Base-by-base conservation (phyloP, 2,888 invertebrate genomes). In the Antheraea yamamai region DNA sequence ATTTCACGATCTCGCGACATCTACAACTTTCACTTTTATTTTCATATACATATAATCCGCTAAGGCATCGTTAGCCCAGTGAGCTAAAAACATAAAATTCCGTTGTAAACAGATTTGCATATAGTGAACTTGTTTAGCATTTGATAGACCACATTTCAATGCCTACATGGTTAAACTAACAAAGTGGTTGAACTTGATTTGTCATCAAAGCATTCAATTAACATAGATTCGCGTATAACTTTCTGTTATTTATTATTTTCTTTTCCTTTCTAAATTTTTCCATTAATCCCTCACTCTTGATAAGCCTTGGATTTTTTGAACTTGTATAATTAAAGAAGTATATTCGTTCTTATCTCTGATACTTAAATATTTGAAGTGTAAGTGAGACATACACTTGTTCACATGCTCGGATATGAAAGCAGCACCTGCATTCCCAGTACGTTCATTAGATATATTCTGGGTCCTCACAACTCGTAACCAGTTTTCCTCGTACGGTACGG, bases 391-490 rank as follows among this genome's bases (percentile, higher is more conserved):
- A 61, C 83, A 81, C 79, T 83, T 83, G 80, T 77, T 79, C 81
- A 71, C 71, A 71, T 55, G 68, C 81, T 83, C 79, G 87, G 87
- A 83, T 85, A 88, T 76, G 92, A 92, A 93, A 93, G 92, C 91
- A 82, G 89, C 83, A 85, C 87, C 82, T 83, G 81, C 87, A 88
- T 89, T 88, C 91, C 88, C 84, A 82, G 79, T 87, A 86, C 83
- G 88, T 90, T 87, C 88, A 89, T 89, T 88, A 89, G 86, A 89
- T 86, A 85, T 85, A 86, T 88, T 88, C 87, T 85, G 86, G 82
- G 84, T 88, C 88, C 88, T 86, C 86, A 85, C 81, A 70, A 39
- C 39, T 70, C 78, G 81, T 84, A 91, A 91, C 91, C 87, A 85
- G 90, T 89, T 90, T 84, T 77, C 75, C 79, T 66, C 73, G 30